Base-by-base conservation (phyloP, 2,888 invertebrate species). In the Idaea biselata region DNA sequence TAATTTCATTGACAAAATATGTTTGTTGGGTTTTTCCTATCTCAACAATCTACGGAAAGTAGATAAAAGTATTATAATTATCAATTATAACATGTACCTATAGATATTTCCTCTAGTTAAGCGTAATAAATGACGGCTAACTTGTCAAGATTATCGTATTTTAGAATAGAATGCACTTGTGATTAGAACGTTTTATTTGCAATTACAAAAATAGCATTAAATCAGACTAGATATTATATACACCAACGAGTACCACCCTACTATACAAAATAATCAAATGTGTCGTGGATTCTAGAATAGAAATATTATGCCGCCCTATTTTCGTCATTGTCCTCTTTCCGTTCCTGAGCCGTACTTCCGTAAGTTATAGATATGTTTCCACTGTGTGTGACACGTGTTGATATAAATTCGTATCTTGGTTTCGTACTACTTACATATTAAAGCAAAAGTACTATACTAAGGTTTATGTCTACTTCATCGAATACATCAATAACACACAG, bases 271-370 rank as follows among this genome's bases (percentile, higher is more conserved):
- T 44, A 44, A 25, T 44, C 11, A 14, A 44, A 44, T 44, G 11
- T 44, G 44, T 44, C 44, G 6, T 44, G 44, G 7, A 14, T 8
- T 6, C 14, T 44, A 14, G 14, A 25, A 25, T 8, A 44, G 11
- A 44, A 33, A 33, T 33, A 44, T 14, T 44, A 44, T 44, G 44
- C 14, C 7, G 44, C 14, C 44, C 44, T 44, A 44, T 44, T 44
- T 44, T 1, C 44, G 44, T 14, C 11, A 44, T 5, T 44, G 63
- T 64, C 66, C 66, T 64, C 64, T 66, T 66, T 62, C 64, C 59
- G 44, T 58, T 53, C 64, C 53, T 57, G 63, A 66, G 60, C 64
- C 64, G 60, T 68, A 62, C 65, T 65, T 65, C 64, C 65, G 62
- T 44, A 44, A 44, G 44, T 44, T 44, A 44, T 44, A 14, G 2